These are phyloP conservation scores for Anthoscopus minutus DNA, from an alignment of 2,113 vertebrate species.

Conservation along the genomic window DNA sequence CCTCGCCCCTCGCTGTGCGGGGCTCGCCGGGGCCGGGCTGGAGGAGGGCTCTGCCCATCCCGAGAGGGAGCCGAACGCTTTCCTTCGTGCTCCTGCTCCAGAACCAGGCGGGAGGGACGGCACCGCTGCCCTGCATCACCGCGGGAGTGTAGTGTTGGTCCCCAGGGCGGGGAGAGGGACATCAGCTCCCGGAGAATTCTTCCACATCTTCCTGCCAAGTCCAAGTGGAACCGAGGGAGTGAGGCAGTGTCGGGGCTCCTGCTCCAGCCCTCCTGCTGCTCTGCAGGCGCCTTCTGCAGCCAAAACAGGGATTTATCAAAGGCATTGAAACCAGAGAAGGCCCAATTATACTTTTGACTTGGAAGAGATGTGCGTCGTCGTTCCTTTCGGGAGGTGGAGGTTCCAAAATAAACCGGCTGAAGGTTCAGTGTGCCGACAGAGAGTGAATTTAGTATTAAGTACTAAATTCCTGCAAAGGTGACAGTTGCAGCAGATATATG, in stretches of 20 bases:
- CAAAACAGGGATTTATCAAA: background rate
- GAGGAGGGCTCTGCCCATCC: background rate
- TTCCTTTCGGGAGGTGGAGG: background rate
- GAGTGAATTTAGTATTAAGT: background rate
- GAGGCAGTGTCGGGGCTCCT: background rate
- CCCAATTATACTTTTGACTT: background rate
- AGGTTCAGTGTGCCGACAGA: background rate
- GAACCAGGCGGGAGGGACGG: background rate
- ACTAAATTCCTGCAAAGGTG: conserved; percentile 9
- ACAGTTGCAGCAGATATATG: conserved; percentile 13
- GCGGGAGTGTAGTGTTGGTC: fast-evolving
- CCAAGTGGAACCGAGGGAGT: background rate
- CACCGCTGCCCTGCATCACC: fast-evolving
- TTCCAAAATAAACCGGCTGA: background rate
- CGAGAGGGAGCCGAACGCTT: fast-evolving
- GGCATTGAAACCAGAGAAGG: background rate
- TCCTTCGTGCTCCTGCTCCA: background rate
- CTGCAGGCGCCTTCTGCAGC: background rate
- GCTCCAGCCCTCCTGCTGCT: background rate
- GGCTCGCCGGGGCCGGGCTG: background rate
- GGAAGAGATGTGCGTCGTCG: background rate
- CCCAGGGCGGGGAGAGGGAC: background rate
- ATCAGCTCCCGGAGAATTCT: background rate
- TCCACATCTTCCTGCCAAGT: background rate
- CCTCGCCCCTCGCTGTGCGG: background rate